Percentiles rank a stretch among this genome's conserved stretches.
phyloP scores from a whole-genome alignment of 2,888 invertebrate species.

The Calameuta pallipes region DNA sequence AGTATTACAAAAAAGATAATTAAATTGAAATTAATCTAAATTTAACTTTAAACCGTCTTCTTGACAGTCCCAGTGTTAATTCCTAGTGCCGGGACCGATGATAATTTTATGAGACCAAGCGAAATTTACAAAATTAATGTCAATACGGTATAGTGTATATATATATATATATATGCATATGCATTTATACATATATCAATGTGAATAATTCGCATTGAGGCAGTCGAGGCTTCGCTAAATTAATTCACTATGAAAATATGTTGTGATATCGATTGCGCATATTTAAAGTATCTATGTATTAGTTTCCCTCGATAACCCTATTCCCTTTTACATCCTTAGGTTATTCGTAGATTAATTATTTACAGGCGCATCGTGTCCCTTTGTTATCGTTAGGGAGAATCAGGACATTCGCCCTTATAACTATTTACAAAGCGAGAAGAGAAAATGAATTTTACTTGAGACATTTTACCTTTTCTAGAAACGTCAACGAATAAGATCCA shows the following conservation, averaged over 20 bases:
- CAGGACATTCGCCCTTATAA: background rate
- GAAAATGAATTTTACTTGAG: background rate
- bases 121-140: background rate
- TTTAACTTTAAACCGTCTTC: too few relatives aligned
- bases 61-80: background rate
- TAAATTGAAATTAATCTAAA: too few relatives aligned
- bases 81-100: background rate
- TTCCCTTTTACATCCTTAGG: background rate
- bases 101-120: background rate
- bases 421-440: background rate
- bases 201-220: slow-evolving; percentile 18
- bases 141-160: background rate
- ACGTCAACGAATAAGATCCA: background rate
- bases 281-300: background rate
- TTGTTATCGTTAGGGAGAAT: background rate
- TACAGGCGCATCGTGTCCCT: background rate
- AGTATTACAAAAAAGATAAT: background rate
- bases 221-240: slow-evolving; percentile 35
- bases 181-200: background rate
- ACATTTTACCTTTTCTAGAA: background rate
- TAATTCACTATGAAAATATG: slow-evolving; percentile 37
- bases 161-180: background rate
- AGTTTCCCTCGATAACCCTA: background rate
- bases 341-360: background rate
- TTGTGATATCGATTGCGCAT: background rate